Base-by-base conservation (phyloP, 2,113 vertebrate species). In the Lichenostomus cassidix region DNA sequence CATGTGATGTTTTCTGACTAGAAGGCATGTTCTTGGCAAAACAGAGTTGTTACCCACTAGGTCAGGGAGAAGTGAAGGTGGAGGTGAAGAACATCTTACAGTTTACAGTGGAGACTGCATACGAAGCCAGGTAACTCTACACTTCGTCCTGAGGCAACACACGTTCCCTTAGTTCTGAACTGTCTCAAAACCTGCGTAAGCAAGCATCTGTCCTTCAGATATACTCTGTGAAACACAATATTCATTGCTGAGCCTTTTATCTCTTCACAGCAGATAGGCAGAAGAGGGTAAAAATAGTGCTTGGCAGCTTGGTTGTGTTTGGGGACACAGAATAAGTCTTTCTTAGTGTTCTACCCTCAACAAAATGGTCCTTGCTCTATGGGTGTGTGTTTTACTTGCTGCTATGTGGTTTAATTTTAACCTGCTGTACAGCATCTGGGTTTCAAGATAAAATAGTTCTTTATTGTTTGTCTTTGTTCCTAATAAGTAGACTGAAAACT, bases 251-350 rank as follows among this genome's bases (percentile, higher is more conserved):
- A 86, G 79, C 50, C 67, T 83, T 77, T 93, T 95, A 94, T 94
- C 92, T 96, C 85, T 67, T 94, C 47, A 14, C 35, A 87, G 63
- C 93, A 87, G 93, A 82, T 82, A 80, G 74, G 53, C 64, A 65
- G 75, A 87, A 83, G 82, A 76, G 75, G 77, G n/a, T 94, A 84
- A 94, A 97, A 95, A 92, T 88, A 95, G 87, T 24, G 71, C 78
- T 87, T 94, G 85, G 85, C 78, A 74, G 33, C 87, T 73, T 2
- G 0, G 27, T 74, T 46, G 35, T 70, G 59, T 74, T 55, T 94
- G 42, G 50, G 75, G 67, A 79, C 29, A 67, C 67, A 49, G 47
- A 74, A 10, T 68, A 41, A 82, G 50, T 53, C 83, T 47, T 8
- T 50, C 29, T 49, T 60, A 33, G 55, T 49, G 53, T 87, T 88